Evolutionary conservation across 2,797 vertebrate genomes (phyloP).

Genomic region (Spondyliosoma cantharus): DNA sequence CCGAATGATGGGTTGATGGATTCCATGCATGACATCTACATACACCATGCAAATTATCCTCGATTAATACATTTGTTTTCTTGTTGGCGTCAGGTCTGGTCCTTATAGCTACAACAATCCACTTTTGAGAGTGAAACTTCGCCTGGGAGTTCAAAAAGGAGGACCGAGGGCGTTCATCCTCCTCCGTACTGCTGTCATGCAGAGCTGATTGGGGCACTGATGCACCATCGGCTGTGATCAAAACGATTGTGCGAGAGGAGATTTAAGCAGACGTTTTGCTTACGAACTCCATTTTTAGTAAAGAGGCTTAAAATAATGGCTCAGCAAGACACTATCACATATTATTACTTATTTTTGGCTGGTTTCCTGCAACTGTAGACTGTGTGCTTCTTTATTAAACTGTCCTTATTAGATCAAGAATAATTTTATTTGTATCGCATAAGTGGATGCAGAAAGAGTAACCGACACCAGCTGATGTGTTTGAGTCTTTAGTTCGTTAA

Average conservation of each 20-base stretch:
- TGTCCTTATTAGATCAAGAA: conserved; percentile 16
- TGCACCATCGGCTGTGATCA: background rate
- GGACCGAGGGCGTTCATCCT: background rate
- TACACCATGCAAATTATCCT: conserved; percentile 80
- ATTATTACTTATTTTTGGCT: conserved; percentile 28
- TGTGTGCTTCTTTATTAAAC: conserved; percentile 56
- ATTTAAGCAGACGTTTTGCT: conserved; percentile 26
- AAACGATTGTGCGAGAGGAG: conserved; percentile 33
- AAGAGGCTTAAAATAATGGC: conserved; percentile 30
- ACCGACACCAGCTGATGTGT: conserved; percentile 49
- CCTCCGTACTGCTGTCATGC: conserved; percentile 38
- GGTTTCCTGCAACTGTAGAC: conserved; percentile 34
- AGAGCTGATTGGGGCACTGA: conserved; percentile 33
- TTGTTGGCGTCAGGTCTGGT: conserved; percentile 47
- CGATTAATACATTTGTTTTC: conserved; percentile 50
- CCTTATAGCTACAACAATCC: conserved; percentile 48
- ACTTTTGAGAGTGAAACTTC: conserved; percentile 31
- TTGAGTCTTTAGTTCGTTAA: conserved; percentile 30
- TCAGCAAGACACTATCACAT: conserved; percentile 39
- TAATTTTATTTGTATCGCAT: conserved; percentile 20
- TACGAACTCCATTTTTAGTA: conserved; percentile 20
- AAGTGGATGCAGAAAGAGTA: conserved; percentile 29
- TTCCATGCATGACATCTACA: conserved; percentile 77
- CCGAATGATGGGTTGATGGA: conserved; percentile 52
- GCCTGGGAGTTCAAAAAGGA: background rate